Percentiles rank a stretch among this genome's conserved stretches.
Conservation (phyloP, 1,140 invertebrate species). For the Xylocopa sonorina region DNA sequence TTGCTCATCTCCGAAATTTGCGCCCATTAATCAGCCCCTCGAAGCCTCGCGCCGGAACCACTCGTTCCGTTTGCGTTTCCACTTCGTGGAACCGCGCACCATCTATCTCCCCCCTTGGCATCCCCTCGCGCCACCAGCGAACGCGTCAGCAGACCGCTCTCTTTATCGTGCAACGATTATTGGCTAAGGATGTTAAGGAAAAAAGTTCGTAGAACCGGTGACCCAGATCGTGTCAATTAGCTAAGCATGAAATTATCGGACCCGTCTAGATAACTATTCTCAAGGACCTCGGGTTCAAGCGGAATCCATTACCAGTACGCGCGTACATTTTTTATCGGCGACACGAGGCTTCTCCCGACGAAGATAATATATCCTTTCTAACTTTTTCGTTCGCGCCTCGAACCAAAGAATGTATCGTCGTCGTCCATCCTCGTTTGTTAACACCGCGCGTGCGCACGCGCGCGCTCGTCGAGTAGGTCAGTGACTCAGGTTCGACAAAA, state of each 20-base stretch:
- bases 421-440: not conserved
- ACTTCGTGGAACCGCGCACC: not conserved
- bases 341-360: too few species aligned
- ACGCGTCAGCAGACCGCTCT: too few species aligned
- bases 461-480: not conserved
- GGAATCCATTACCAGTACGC: not conserved
- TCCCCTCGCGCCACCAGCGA: too few species aligned
- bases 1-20: slow-evolving; percentile 59
- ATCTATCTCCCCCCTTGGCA: too few species aligned
- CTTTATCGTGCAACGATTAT: not conserved
- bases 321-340: too few species aligned
- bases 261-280: not conserved
- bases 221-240: not conserved
- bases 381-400: too few species aligned
- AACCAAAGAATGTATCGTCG: not conserved
- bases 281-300: not conserved
- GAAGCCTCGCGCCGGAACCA: too few species aligned
- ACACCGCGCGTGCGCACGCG: too few species aligned
- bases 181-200: not conserved
- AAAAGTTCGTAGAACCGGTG: not conserved
- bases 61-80: too few species aligned
- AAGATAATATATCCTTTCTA: too few species aligned
- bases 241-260: not conserved
- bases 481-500: not conserved
- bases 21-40: too few species aligned